Conservation (phyloP, 2,113 vertebrate species). For the Xyliphius kryptos region DNA sequence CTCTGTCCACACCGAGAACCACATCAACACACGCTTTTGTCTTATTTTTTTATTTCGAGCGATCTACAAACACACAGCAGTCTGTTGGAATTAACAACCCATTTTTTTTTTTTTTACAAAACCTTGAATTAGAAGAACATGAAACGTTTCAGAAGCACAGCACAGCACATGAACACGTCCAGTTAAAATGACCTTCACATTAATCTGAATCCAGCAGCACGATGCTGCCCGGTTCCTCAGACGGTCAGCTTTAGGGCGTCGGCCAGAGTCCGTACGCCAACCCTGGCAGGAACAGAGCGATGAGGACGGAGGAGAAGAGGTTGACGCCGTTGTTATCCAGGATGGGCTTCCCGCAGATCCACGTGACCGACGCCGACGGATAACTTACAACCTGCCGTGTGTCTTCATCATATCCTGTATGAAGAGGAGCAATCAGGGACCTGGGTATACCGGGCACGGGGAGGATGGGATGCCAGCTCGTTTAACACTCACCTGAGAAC, state of each 20-base stretch:
- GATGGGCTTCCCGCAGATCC: conserved; percentile 87
- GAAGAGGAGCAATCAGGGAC: not conserved
- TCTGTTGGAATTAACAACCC: too few species aligned
- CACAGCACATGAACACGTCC: too few species aligned
- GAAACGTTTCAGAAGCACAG: too few species aligned
- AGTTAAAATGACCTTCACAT: not conserved
- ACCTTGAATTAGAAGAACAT: too few species aligned
- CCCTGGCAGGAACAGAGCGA: conserved; percentile 82
- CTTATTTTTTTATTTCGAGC: too few species aligned
- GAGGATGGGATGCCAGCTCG: too few species aligned
- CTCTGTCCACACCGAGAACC: too few species aligned
- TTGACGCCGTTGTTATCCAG: conserved; percentile 93
- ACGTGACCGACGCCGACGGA: conserved; percentile 62
- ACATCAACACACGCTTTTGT: too few species aligned
- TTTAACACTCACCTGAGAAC: conserved; percentile 72
- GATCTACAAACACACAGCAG: too few species aligned
- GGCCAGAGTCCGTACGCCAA: conserved; percentile 82
- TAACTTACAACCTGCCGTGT: conserved; percentile 80
- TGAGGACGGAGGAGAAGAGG: conserved; percentile 84
- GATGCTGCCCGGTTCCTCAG: not conserved
- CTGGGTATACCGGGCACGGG: too few species aligned
- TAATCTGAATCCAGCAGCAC: not conserved
- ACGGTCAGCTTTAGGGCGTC: conserved; percentile 8
- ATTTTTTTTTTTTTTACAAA: too few species aligned
- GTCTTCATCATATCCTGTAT: conserved; percentile 77